A percentile compares a stretch with the other conserved stretches of the same genome.
phyloP scores from a whole-genome alignment of 2,797 vertebrate species.

The Sarcoramphus papa region DNA sequence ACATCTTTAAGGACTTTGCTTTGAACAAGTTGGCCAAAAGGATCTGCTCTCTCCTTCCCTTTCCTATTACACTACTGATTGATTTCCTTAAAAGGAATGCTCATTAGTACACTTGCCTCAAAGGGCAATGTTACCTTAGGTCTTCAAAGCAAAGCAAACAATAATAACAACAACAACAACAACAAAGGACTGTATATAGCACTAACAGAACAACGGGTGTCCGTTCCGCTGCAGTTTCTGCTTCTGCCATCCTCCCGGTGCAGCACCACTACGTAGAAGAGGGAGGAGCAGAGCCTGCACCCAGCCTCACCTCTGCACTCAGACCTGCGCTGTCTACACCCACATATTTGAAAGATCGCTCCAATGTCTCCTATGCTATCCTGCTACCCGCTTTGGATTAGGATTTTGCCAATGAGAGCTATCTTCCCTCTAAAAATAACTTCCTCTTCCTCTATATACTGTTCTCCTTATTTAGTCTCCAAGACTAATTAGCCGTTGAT shows the following conservation, averaged over 20 bases:
- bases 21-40: not conserved
- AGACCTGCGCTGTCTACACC: too few relatives aligned
- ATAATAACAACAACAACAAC: not conserved
- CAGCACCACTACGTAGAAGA: not conserved
- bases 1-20: not conserved
- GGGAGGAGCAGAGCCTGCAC: not conserved
- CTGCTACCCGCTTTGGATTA: not conserved
- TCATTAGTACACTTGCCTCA: not conserved
- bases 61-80: not conserved
- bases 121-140: not conserved
- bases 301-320: not conserved
- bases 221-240: not conserved
- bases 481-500: not conserved
- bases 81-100: not conserved
- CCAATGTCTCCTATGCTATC: not conserved
- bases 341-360: fast-evolving
- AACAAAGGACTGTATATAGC: not conserved
- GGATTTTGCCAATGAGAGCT: not conserved
- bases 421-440: not conserved
- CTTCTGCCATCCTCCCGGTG: not conserved
- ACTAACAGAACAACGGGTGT: not conserved
- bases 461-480: not conserved
- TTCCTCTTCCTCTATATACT: not conserved
- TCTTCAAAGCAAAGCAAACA: not conserved
- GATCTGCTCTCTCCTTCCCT: not conserved